Conservation (phyloP, 1,140 invertebrate genomes). For the Antheraea pernyi region DNA sequence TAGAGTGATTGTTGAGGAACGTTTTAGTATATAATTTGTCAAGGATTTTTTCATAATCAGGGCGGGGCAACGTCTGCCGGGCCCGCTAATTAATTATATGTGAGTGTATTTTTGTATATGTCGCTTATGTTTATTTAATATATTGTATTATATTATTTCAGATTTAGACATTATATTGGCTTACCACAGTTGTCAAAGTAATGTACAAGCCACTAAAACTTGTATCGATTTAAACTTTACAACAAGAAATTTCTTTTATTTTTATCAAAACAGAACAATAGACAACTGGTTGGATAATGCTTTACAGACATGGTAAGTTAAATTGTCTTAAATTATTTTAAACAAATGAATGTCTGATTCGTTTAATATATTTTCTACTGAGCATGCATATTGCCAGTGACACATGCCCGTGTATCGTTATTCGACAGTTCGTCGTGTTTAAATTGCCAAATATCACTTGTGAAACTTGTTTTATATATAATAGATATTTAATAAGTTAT, state of each 20-base stretch:
- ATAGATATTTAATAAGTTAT: too few relatives aligned
- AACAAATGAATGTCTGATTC: too few relatives aligned
- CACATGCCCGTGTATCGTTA: not conserved
- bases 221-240: slow-evolving; percentile 84
- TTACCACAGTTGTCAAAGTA: slow-evolving; percentile 82
- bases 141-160: slow-evolving; percentile 43
- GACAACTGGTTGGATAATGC: slow-evolving; percentile 31
- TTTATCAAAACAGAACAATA: slow-evolving; percentile 67
- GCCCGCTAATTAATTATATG: too few relatives aligned
- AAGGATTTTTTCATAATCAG: too few relatives aligned
- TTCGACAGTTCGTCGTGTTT: too few relatives aligned
- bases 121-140: not conserved
- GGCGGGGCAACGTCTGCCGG: too few relatives aligned
- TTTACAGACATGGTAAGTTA: slow-evolving; percentile 36
- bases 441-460: too few relatives aligned
- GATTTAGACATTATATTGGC: slow-evolving; percentile 82
- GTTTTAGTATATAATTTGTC: too few relatives aligned
- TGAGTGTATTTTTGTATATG: too few relatives aligned
- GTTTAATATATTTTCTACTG: not conserved
- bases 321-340: not conserved
- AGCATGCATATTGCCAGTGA: not conserved
- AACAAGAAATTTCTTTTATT: slow-evolving; percentile 73
- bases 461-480: too few relatives aligned
- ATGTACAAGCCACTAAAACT: slow-evolving; percentile 81
- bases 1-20: too few relatives aligned